Conservation (phyloP, 2,113 vertebrate genomes). For the Barbus barbus region DNA sequence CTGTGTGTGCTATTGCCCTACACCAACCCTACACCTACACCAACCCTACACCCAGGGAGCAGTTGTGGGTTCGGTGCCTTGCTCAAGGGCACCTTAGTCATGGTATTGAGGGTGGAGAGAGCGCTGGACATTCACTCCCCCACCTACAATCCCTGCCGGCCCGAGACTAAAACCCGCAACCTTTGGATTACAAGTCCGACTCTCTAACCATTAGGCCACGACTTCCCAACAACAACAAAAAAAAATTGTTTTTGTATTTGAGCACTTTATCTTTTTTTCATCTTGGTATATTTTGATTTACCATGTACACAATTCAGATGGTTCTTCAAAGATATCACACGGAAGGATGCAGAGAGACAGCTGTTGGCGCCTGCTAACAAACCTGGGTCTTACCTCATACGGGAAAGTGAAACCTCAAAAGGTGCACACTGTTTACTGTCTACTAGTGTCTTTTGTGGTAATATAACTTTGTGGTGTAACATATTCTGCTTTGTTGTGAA, state of each 20-base stretch:
- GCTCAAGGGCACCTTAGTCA: no score
- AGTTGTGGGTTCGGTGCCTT: no score
- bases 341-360: conserved; percentile 93
- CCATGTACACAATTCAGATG: conserved; percentile 75
- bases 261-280: background rate
- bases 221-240: no score
- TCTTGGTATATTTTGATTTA: background rate
- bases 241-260: background rate
- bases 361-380: conserved; percentile 89
- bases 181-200: no score
- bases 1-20: no score
- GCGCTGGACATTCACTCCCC: no score
- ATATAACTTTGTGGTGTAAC: background rate
- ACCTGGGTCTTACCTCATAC: conserved; percentile 88
- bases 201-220: no score
- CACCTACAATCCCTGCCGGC: no score
- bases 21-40: no score
- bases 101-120: no score
- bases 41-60: no score
- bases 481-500: background rate
- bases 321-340: conserved; percentile 94
- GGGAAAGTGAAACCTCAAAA: conserved; percentile 95
- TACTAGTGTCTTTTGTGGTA: background rate
- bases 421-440: conserved; percentile 67
- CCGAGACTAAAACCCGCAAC: no score